Percentiles rank a stretch among this genome's conserved stretches.
phyloP scores from a whole-genome alignment of 2,113 vertebrate genomes.

The Chionodraco myersi region DNA sequence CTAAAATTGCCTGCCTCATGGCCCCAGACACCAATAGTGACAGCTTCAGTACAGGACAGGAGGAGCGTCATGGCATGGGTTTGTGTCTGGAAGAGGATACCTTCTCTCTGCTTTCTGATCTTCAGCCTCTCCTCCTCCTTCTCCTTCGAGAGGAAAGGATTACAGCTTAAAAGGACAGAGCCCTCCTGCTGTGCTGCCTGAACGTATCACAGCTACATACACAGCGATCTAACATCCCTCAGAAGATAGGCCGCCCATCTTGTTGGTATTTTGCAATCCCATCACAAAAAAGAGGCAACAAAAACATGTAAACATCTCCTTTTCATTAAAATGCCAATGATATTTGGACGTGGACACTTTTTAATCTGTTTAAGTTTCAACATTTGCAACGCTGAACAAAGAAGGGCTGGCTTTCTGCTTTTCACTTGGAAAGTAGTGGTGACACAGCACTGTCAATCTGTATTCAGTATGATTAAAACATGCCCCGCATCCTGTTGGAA shows the following conservation, averaged over 20 bases:
- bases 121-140: conserved; percentile 63
- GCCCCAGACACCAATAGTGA: conserved; percentile 83
- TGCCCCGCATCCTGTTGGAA: conserved; percentile 68
- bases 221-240: conserved; percentile 39
- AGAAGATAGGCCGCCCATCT: conserved; percentile 43
- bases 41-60: conserved; percentile 82
- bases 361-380: conserved; percentile 76
- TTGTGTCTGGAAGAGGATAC: conserved; percentile 64
- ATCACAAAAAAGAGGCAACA: conserved; percentile 42
- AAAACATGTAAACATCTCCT: conserved; percentile 71
- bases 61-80: conserved; percentile 64
- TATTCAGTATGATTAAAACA: conserved; percentile 78
- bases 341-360: conserved; percentile 74
- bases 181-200: conserved; percentile 41
- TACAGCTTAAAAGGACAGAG: conserved; percentile 62
- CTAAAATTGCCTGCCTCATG: conserved; percentile 88
- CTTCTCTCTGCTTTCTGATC: conserved; percentile 67
- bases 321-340: conserved; percentile 74
- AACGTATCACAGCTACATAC: conserved; percentile 53
- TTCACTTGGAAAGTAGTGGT: conserved; percentile 68
- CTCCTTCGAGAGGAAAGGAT: conserved; percentile 55
- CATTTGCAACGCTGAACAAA: conserved; percentile 62
- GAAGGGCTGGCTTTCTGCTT: conserved; percentile 59
- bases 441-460: conserved; percentile 76
- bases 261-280: conserved; percentile 60